phyloP scores from a whole-genome alignment of 2,797 vertebrate genomes.

The Botia kubotai region DNA sequence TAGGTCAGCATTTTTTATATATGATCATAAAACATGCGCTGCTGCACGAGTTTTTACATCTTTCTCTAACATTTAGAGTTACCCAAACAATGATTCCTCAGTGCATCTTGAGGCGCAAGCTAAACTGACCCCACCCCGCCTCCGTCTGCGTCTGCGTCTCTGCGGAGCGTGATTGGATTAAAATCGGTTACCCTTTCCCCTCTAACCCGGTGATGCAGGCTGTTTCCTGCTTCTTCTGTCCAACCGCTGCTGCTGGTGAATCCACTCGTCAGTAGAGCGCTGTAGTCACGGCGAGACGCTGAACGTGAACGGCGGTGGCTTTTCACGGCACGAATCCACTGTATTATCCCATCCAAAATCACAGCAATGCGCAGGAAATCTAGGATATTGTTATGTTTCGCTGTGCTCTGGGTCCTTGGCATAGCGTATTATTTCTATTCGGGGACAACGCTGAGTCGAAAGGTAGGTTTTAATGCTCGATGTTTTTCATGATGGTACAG shows the following conservation, averaged over 20 bases:
- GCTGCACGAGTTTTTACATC: no score
- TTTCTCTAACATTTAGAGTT: no score
- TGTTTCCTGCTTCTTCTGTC: constrained; percentile 85
- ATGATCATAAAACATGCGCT: no score
- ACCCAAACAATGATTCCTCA: neutral
- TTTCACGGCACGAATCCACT: constrained; percentile 52
- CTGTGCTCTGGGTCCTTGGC: constrained; percentile 94
- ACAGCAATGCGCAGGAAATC: constrained; percentile 93
- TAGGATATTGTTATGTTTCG: constrained; percentile 93
- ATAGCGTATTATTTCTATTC: constrained; percentile 99
- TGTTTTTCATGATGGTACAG: constrained; percentile 29
- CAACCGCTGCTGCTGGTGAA: constrained; percentile 66
- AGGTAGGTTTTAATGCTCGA: constrained; percentile 72
- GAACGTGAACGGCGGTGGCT: constrained; percentile 65
- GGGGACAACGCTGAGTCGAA: constrained; percentile 86
- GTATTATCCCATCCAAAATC: constrained; percentile 39
- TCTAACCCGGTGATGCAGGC: constrained; percentile 87
- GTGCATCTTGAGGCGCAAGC: constrained; percentile 1
- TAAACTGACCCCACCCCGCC: constrained; percentile 51
- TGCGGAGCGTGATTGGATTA: constrained; percentile 87
- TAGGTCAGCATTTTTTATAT: no score
- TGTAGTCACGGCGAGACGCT: constrained; percentile 72
- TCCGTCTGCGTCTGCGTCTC: constrained; percentile 68
- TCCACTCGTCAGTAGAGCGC: constrained; percentile 66
- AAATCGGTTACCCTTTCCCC: constrained; percentile 89